phyloP scores from a whole-genome alignment of 2,888 invertebrate species.

The Lottia scabra region DNA sequence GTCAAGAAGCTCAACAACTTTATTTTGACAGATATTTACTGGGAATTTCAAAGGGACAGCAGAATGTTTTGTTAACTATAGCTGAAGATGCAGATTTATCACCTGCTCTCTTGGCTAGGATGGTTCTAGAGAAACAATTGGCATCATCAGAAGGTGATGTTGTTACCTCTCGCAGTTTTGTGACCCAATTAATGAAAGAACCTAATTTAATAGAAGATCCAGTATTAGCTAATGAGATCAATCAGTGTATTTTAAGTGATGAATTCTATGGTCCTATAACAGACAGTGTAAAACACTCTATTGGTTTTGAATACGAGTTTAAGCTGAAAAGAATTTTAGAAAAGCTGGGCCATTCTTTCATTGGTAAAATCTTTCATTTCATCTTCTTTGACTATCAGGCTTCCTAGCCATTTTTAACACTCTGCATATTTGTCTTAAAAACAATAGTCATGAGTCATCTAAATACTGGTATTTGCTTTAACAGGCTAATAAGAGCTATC shows the following conservation, averaged over 20 bases:
- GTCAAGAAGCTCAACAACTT: too few species aligned
- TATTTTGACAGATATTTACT: neutral
- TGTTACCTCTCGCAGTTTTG: neutral
- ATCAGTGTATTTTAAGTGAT: slow-evolving; percentile 84
- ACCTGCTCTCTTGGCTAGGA: neutral
- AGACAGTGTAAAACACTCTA: slow-evolving; percentile 81
- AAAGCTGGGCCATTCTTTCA: slow-evolving; percentile 73
- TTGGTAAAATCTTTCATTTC: slow-evolving; percentile 43
- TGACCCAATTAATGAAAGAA: slow-evolving; percentile 74
- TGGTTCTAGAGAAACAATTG: neutral
- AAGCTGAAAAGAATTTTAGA: slow-evolving; percentile 77
- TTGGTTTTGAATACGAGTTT: slow-evolving; percentile 89
- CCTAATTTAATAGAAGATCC: slow-evolving; percentile 80
- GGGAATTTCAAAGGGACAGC: neutral
- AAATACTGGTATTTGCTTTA: too few species aligned
- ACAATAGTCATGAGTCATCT: too few species aligned
- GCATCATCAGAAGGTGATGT: neutral
- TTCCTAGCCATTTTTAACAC: too few species aligned
- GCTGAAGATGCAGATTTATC: neutral
- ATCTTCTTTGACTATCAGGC: too few species aligned
- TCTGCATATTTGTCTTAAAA: too few species aligned
- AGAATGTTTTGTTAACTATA: neutral
- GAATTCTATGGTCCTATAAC: slow-evolving; percentile 86
- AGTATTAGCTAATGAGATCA: slow-evolving; percentile 80
- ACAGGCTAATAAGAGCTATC: too few species aligned